phyloP scores from a whole-genome alignment of 2,113 vertebrate genomes.

The Herpailurus yagouaroundi region DNA sequence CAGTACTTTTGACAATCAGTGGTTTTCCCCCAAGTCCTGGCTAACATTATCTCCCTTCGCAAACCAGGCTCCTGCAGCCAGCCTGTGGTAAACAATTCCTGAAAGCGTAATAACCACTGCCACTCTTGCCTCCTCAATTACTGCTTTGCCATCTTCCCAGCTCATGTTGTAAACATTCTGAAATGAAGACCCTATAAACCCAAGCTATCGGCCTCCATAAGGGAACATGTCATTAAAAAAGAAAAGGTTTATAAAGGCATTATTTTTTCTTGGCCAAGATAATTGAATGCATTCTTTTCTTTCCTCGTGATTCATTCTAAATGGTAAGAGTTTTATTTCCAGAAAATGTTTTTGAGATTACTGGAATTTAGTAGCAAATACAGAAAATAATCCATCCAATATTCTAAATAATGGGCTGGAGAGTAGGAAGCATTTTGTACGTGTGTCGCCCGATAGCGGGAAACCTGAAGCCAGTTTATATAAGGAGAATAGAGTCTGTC shows the following conservation, averaged over 20 bases:
- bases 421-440: neutral
- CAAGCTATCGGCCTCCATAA: neutral
- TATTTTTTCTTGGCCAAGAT: neutral
- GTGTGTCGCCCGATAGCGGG: neutral
- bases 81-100: neutral
- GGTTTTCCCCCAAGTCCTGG: neutral
- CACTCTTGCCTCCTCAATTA: neutral
- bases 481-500: neutral
- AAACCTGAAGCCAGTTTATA: neutral
- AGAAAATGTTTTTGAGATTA: conserved; percentile 6
- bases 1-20: neutral
- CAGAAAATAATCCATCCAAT: neutral
- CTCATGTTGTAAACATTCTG: neutral
- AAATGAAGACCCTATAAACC: neutral
- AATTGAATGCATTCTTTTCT: neutral
- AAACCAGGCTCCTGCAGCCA: neutral
- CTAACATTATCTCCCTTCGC: neutral
- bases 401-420: neutral
- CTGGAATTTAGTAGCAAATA: conserved; percentile 26
- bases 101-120: neutral
- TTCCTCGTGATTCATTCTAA: neutral
- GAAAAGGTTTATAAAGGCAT: neutral
- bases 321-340: neutral
- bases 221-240: neutral
- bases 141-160: neutral